Conservation (phyloP, 2,888 invertebrate genomes). For the Noctua comes region DNA sequence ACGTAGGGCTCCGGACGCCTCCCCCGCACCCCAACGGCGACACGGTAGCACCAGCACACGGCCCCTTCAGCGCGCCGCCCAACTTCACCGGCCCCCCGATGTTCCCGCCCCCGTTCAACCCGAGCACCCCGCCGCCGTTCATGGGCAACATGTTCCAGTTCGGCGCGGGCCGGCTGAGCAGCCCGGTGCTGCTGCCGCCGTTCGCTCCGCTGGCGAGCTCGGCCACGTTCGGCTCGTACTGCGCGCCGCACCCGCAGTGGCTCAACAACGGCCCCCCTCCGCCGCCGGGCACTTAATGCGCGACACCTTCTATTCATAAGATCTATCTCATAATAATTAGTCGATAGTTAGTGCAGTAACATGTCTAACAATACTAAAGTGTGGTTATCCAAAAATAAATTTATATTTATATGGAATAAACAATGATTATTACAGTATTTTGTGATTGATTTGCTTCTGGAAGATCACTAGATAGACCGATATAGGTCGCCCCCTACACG, state of each 20-base stretch:
- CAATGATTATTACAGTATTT: conserved; percentile 78
- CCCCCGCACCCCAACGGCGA: conserved; percentile 73
- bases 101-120: conserved; percentile 74
- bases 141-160: conserved; percentile 76
- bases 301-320: conserved; percentile 61
- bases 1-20: conserved; percentile 73
- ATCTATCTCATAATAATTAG: conserved; percentile 74
- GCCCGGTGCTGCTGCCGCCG: conserved; percentile 65
- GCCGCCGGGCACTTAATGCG: conserved; percentile 84
- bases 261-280: conserved; percentile 80
- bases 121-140: conserved; percentile 68
- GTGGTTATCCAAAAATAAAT: conserved; percentile 88
- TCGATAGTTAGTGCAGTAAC: conserved; percentile 72
- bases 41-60: conserved; percentile 39
- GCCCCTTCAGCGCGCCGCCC: conserved; percentile 72
- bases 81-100: conserved; percentile 71
- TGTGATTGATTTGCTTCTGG: conserved; percentile 12
- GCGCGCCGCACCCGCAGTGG: conserved; percentile 80
- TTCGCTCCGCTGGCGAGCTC: conserved; percentile 31
- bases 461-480: background rate
- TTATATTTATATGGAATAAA: conserved; percentile 87
- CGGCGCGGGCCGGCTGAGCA: conserved; percentile 71
- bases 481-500: background rate
- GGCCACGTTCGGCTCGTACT: conserved; percentile 77
- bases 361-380: conserved; percentile 85